Evolutionary conservation across 2,797 vertebrate species (phyloP), one percentile per base, ranked within the genome.

Genomic region (Melanogrammus aeglefinus): DNA sequence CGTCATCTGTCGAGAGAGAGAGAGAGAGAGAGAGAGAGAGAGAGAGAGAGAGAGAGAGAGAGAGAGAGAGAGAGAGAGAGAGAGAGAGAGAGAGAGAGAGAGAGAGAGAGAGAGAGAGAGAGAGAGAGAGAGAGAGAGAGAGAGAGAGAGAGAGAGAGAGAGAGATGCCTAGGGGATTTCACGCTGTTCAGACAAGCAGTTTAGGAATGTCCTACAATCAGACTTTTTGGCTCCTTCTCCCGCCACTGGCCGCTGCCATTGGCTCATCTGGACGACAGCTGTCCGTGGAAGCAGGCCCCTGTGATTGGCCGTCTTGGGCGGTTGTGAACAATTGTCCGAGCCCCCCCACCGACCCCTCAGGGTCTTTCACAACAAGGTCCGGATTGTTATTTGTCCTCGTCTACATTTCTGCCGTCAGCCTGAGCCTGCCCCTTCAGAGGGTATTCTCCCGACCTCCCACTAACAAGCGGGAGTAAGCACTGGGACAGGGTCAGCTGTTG

Each of bases 141-240:
- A 81, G 83, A 81, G 89, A 88, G 86, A 77, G 81, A 69, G 57
- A 35, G 76, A 70, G 82, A 81, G 86, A 87, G 91, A 86, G 87
- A 88, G 89, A 88, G 85, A 90, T 92, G 89, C 86, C 84, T 88
- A 84, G 79, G 86, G 81, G 86, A 93, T 92, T 92, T 93, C 85
- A 91, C 78, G 84, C 88, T 86, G 87, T 86, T 89, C 82, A 91
- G 87, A 89, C 83, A 92, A 90, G 88, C 82, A 90, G 88, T 90
- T 86, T 80, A 92, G 91, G 92, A 92, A 94, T 94, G 86, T 91
- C 86, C 89, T 86, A 83, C 87, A 86, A 86, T 86, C 87, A 92
- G 88, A 88, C 89, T 86, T 86, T 38, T 81, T 85, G 90, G 90
- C 89, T 91, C 89, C 87, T 80, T 84, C 83, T 87, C 86, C 79